phyloP scores from a whole-genome alignment of 2,113 vertebrate species.

The Brachyhypopomus gauderio region DNA sequence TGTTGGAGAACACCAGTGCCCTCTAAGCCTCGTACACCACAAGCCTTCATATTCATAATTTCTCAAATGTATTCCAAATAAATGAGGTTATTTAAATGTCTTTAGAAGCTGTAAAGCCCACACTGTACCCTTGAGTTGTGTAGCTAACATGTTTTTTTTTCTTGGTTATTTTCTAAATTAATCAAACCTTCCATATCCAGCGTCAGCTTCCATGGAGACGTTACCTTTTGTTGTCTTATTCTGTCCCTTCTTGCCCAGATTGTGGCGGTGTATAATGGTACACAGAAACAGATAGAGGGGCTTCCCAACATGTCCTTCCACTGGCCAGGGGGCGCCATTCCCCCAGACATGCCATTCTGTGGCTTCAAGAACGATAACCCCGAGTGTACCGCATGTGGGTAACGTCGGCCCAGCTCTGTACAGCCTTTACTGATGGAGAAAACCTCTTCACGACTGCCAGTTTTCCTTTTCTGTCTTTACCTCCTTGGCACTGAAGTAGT shows the following conservation, averaged over 20 bases:
- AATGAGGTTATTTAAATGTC: no score
- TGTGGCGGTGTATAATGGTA: constrained; percentile 84
- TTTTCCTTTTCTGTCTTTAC: neutral
- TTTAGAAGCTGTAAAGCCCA: no score
- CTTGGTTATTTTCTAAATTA: no score
- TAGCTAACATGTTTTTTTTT: no score
- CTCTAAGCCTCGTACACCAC: neutral
- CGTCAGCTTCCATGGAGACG: neutral
- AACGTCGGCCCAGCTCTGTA: neutral
- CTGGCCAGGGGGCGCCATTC: constrained; percentile 82
- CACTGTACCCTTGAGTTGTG: no score
- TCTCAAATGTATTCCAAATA: neutral
- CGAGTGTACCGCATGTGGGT: constrained; percentile 64
- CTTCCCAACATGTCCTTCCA: constrained; percentile 72
- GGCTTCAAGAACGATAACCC: constrained; percentile 85
- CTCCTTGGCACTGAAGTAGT: neutral
- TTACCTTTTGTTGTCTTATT: neutral
- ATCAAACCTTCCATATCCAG: no score
- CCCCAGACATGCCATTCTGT: constrained; percentile 81
- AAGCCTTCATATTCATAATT: neutral
- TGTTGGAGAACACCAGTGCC: neutral
- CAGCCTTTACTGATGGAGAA: neutral
- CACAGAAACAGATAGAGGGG: constrained; percentile 74
- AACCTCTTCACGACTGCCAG: neutral
- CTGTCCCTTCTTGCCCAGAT: constrained; percentile 70